Evolutionary conservation across 2,888 invertebrate genomes (phyloP), one percentile per base, ranked within the genome.

Genomic region (Drosophila peninsularis): DNA sequence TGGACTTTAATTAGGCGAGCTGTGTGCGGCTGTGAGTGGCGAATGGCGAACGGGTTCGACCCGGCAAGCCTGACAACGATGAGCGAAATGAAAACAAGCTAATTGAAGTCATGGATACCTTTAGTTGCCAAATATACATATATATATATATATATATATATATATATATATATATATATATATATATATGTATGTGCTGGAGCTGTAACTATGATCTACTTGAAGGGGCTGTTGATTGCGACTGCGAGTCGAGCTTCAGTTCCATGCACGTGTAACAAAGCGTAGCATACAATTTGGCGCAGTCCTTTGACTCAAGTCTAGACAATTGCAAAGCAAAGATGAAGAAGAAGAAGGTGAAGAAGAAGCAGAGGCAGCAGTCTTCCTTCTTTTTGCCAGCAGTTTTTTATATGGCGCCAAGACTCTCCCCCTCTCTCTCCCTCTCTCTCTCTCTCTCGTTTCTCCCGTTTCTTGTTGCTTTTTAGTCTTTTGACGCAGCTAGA

Each of bases 241-340:
- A 24, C 56, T 44, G 19, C 19, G 19, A 36, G 27, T n/a, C 36
- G 44, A 34, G 47, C 30, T 30, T n/a, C 45, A n/a, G 17, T 6
- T 53, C 53, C 55, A 50, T 37, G 45, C 67, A 64, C 75, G 71
- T 68, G 64, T 53, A 64, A 53, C 76, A 72, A 73, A 62, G 62
- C 65, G 68, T 72, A 62, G 62, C 70, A 70, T 58, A 70, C 55
- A 62, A 65, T 71, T 74, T 66, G 75, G 54, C 75, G 83, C 74
- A 78, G 76, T 58, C 66, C 83, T 82, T 82, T 86, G 70, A 86
- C 80, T 83, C 68, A 62, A 62, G 83, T 82, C 82, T 83, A 82
- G 80, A 86, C 82, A 76, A 73, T 69, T 69, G 77, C 36, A 52
- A 27, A 52, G 52, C 34, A 47, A 32, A 36, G 24, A 39, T 10